Evolutionary conservation across 2,888 invertebrate genomes (phyloP).

Genomic region (Noctua comes): DNA sequence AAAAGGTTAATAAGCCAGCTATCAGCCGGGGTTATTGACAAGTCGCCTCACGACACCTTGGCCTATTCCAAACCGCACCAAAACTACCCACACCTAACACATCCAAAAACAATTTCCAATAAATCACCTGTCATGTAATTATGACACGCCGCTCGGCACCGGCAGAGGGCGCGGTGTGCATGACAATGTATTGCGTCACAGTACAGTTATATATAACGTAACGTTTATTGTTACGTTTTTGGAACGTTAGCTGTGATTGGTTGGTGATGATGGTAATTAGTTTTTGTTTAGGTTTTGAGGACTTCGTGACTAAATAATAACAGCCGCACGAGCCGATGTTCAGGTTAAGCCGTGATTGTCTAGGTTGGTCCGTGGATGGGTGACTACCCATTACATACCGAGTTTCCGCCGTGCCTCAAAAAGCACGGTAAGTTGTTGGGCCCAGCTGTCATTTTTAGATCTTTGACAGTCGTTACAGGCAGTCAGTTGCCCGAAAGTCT

Average conservation of each 20-base stretch:
- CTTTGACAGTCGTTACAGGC: too few relatives aligned
- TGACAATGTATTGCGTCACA: conserved; percentile 56
- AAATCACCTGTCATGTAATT: conserved; percentile 51
- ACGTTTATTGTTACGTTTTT: conserved; percentile 61
- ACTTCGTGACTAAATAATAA: too few relatives aligned
- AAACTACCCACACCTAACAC: conserved; percentile 6
- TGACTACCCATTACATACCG: too few relatives aligned
- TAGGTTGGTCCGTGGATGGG: too few relatives aligned
- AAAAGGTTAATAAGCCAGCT: not conserved
- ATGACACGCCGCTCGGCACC: conserved; percentile 58
- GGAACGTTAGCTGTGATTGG: conserved; percentile 25
- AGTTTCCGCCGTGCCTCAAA: too few relatives aligned
- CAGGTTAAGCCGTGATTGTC: too few relatives aligned
- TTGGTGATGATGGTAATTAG: not conserved
- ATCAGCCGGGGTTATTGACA: not conserved
- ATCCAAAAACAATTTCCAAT: conserved; percentile 49
- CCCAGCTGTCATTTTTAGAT: too few relatives aligned
- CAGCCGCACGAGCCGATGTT: too few relatives aligned
- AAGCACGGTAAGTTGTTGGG: too few relatives aligned
- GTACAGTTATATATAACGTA: conserved; percentile 68
- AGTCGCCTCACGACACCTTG: not conserved
- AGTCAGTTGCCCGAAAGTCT: too few relatives aligned
- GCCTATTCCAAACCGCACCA: not conserved
- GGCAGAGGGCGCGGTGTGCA: conserved; percentile 51
- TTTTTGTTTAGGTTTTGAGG: not conserved